Conservation (phyloP, 2,797 vertebrate genomes). For the Synaphobranchus kaupii region DNA sequence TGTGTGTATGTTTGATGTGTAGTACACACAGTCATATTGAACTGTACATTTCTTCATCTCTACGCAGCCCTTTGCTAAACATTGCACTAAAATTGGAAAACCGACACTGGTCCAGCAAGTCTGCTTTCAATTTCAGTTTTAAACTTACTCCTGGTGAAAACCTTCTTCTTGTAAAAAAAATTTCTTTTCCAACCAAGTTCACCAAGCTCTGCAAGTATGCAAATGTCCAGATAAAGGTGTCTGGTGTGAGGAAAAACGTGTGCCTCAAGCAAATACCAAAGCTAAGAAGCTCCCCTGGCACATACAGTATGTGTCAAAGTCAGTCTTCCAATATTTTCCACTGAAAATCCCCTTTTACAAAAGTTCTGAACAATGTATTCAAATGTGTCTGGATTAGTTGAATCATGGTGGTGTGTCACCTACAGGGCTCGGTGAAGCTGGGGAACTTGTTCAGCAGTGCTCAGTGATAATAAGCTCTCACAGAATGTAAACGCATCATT, state of each 20-base stretch:
- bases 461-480: not conserved
- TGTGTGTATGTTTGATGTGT: not conserved
- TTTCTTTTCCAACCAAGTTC: slow-evolving; percentile 9
- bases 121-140: not conserved
- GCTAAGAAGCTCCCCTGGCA: not conserved
- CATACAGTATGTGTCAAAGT: not conserved
- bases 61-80: not conserved
- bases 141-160: not conserved
- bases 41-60: too few relatives aligned
- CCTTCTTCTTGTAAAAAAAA: not conserved
- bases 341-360: not conserved
- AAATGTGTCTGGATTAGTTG: not conserved
- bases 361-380: not conserved
- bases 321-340: not conserved
- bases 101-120: not conserved
- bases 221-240: slow-evolving; percentile 29
- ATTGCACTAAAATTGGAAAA: not conserved
- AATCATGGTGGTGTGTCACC: not conserved
- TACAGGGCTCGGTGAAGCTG: not conserved
- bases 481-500: not conserved
- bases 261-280: slow-evolving; percentile 24
- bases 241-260: slow-evolving; percentile 23
- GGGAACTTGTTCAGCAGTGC: not conserved
- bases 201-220: slow-evolving; percentile 22
- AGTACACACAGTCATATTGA: not conserved